A percentile compares a stretch with the other conserved stretches of the same genome.
Conservation (phyloP, 23 tunicate species). For the Ciona savignyi region DNA sequence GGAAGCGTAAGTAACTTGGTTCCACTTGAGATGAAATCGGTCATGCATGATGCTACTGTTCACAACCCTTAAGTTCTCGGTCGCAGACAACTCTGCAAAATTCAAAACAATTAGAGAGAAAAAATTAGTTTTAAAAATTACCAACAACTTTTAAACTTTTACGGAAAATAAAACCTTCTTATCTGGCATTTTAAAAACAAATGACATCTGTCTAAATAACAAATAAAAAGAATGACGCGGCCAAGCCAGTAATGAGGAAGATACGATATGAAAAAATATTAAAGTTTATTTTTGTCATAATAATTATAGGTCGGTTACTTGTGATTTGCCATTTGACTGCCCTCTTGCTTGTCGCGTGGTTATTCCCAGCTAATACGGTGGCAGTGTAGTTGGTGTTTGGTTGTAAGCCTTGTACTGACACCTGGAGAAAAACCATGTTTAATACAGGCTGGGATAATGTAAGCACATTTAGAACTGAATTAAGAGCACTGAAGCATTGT, state of each 20-base stretch:
- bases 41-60: constrained; percentile 32
- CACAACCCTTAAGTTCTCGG: constrained; percentile 38
- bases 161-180: too few species aligned
- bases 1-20: constrained; percentile 25
- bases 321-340: constrained; percentile 50
- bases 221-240: too few species aligned
- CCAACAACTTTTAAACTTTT: too few species aligned
- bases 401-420: constrained; percentile 26
- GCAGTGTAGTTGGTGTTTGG: constrained; percentile 80
- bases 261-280: too few species aligned
- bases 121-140: background rate
- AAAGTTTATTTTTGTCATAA: too few species aligned
- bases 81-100: constrained; percentile 59
- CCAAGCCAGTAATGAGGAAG: too few species aligned
- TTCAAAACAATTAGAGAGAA: background rate
- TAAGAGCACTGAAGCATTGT: too few species aligned
- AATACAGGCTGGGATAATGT: too few species aligned
- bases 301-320: constrained; percentile 23
- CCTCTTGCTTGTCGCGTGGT: constrained; percentile 59
- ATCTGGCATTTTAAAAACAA: too few species aligned
- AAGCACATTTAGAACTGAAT: too few species aligned
- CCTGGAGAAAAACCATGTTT: constrained; percentile 32
- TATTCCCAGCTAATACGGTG: constrained; percentile 60
- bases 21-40: constrained; percentile 41
- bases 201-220: background rate